Evolutionary conservation across 2,113 vertebrate species (phyloP), one percentile per base, ranked within the genome.

Genomic region (Indicator maculatus): DNA sequence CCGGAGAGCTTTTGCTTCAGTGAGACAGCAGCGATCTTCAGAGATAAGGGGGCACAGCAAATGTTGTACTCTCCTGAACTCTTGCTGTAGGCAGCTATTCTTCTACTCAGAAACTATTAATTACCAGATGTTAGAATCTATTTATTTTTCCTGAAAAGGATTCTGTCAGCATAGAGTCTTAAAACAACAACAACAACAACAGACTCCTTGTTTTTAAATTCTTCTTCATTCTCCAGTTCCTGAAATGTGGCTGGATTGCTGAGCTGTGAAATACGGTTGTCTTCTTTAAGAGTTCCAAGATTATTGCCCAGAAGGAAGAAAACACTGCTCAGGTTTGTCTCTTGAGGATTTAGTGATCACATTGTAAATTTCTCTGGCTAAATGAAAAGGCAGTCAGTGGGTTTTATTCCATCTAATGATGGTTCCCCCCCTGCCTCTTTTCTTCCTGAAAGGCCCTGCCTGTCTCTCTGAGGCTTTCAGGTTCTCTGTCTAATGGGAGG

Each of bases 281-380:
- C 85, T 90, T 94, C 12, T 90, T 88, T 81, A 94, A 91, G 87
- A 94, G 83, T 83, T 95, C 75, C 87, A 93, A 86, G 84, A 88
- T 83, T 96, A 93, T 91, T 93, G 82, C 94, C 96, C 59, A 71
- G 79, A 90, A 97, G 94, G 94, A 95, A 86, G 65, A 91, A 95
- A 96, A 91, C 58, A 74, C 76, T 81, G 65, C 75, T 96, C 91
- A 94, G 93, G 91, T 97, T 95, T 89, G 69, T 88, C 93, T 83
- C 93, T 88, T 18, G 88, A 95, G 95, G 83, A 90, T 95, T 96
- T 95, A 93, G 95, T 69, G 88, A 95, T 93, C 79, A 86, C 61
- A 63, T 58, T 2, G 2, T 94, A 93, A 94, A 95, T 94, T 91
- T 95, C 93, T 95, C 72, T 73, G 4, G 27, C 91, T 91, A 95